These are phyloP conservation scores for Cabera pusaria DNA, from an alignment of 2,888 invertebrate genomes.

Conservation along the genomic window DNA sequence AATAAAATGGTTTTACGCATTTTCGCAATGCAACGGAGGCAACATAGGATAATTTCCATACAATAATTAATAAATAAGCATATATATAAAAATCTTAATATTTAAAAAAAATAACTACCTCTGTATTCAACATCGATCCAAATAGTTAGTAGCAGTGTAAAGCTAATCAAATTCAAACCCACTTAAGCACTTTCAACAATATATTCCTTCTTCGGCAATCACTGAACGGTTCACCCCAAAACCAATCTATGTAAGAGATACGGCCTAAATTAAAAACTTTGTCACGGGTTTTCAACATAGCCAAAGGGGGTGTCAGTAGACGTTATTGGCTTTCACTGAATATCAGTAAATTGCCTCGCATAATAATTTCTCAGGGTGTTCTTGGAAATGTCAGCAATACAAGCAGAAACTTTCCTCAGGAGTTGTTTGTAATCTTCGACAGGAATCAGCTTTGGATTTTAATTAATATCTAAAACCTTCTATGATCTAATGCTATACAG, in stretches of 20 bases:
- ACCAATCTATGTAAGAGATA: conserved; percentile 1
- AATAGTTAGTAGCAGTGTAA: too few species aligned
- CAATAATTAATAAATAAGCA: too few species aligned
- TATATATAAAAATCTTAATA: too few species aligned
- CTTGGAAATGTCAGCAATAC: conserved; percentile 13
- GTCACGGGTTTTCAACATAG: background rate
- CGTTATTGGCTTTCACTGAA: conserved; percentile 5
- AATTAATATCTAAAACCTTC: conserved; percentile 25
- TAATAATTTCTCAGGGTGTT: conserved; percentile 12
- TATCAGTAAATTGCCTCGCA: conserved; percentile 5
- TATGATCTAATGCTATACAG: too few species aligned
- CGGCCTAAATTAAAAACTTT: conserved; percentile 5
- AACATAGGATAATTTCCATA: too few species aligned
- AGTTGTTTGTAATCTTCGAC: conserved; percentile 18
- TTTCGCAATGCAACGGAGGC: too few species aligned
- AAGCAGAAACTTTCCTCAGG: conserved; percentile 7
- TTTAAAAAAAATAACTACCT: too few species aligned
- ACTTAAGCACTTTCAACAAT: too few species aligned
- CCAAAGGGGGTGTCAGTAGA: conserved; percentile 3
- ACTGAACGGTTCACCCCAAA: background rate
- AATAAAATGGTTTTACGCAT: too few species aligned
- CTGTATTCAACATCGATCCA: too few species aligned
- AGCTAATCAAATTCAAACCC: too few species aligned
- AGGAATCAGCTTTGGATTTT: conserved; percentile 11
- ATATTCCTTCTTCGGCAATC: too few species aligned